Conservation (phyloP, 35 echinoderm and acorn worm species). For the Strongylocentrotus purpuratus region DNA sequence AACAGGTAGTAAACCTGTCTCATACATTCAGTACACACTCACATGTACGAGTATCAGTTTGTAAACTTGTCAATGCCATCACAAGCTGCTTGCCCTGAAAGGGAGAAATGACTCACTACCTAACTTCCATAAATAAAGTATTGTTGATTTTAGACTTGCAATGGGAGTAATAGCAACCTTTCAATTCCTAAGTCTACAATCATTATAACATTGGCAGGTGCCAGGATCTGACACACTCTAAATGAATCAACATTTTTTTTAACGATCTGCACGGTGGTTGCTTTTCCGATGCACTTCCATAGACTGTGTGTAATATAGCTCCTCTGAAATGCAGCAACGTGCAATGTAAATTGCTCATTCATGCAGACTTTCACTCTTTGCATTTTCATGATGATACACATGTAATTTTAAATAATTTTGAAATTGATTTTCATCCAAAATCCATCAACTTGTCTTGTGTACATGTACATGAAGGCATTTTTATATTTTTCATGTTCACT, state of each 20-base stretch:
- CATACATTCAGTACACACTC: too few species aligned
- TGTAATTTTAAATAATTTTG: too few species aligned
- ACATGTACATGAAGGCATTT: too few species aligned
- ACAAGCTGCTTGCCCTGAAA: background rate
- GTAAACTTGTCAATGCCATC: background rate
- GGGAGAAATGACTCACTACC: constrained; percentile 1
- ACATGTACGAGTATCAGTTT: background rate
- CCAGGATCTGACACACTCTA: background rate
- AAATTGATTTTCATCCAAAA: too few species aligned
- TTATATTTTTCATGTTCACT: too few species aligned
- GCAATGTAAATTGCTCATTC: too few species aligned
- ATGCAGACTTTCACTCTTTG: too few species aligned
- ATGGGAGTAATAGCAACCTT: background rate
- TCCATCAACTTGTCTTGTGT: too few species aligned
- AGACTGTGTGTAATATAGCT: too few species aligned
- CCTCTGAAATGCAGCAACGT: too few species aligned
- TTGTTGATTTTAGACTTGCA: background rate
- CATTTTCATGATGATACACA: too few species aligned
- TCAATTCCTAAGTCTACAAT: background rate
- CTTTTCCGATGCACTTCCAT: background rate
- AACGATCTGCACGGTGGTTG: background rate
- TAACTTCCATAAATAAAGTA: background rate
- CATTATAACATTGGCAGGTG: background rate
- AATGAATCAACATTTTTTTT: background rate
- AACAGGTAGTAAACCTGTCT: too few species aligned